Percentiles rank a stretch among this genome's conserved stretches.
phyloP scores from a whole-genome alignment of 2,888 invertebrate species.

The Yponomeuta plumbellus region DNA sequence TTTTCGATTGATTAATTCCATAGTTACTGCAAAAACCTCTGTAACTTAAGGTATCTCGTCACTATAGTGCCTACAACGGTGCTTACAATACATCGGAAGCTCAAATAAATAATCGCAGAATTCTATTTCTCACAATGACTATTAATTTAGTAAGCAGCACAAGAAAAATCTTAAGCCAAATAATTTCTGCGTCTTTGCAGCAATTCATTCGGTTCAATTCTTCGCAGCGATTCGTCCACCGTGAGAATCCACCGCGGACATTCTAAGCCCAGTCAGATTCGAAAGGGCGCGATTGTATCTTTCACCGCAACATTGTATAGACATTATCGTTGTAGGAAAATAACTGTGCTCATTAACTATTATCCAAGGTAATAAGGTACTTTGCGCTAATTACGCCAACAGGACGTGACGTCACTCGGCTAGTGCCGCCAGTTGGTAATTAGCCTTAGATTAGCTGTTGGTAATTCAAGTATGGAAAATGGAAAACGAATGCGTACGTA shows the following conservation, averaged over 20 bases:
- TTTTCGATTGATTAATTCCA: too few species aligned
- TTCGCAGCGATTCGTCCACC: too few species aligned
- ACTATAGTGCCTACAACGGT: too few species aligned
- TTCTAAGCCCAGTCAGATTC: not conserved
- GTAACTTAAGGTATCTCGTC: too few species aligned
- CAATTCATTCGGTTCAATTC: too few species aligned
- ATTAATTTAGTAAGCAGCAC: too few species aligned
- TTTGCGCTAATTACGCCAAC: conserved; percentile 63
- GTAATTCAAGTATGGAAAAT: not conserved
- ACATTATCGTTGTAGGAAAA: conserved; percentile 43
- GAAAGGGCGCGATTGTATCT: not conserved
- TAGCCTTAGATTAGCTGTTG: not conserved
- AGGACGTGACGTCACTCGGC: conserved; percentile 54
- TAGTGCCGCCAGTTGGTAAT: conserved; percentile 36
- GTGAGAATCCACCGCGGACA: not conserved
- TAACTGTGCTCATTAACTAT: conserved; percentile 40
- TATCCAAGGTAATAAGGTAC: conserved; percentile 65
- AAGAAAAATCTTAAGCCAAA: too few species aligned
- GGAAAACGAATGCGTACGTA: not conserved
- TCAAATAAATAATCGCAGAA: too few species aligned
- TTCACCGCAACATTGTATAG: not conserved
- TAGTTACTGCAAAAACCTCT: too few species aligned
- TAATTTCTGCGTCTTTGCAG: too few species aligned
- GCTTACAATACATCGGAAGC: too few species aligned
- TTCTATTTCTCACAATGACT: too few species aligned